These are phyloP conservation scores for Chelidonichthys spinosus DNA, from an alignment of 2,797 vertebrate genomes.

Conservation along the genomic window DNA sequence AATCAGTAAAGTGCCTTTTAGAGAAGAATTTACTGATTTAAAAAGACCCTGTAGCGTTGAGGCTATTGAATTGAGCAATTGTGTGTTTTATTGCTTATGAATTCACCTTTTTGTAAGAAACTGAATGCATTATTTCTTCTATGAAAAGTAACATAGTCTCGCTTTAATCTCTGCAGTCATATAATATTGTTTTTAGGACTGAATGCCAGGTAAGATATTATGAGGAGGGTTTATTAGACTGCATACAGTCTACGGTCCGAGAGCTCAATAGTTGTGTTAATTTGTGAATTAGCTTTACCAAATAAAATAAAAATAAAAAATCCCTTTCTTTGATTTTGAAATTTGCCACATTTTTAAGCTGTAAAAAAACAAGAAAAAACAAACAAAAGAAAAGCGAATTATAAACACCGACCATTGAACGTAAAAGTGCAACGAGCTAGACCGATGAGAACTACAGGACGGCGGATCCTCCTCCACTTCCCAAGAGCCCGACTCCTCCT, in stretches of 20 bases:
- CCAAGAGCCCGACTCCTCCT: constrained; percentile 53
- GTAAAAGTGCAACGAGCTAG: constrained; percentile 74
- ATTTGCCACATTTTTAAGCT: constrained; percentile 31
- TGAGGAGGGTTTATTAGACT: neutral
- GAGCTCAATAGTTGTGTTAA: neutral
- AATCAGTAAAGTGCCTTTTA: too few relatives aligned
- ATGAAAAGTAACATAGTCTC: constrained; percentile 40
- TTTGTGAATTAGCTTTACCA: constrained; percentile 17
- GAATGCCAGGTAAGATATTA: constrained; percentile 2
- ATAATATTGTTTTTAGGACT: neutral
- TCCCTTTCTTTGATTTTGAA: constrained; percentile 43
- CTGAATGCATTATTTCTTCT: neutral
- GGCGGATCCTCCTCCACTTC: constrained; percentile 57
- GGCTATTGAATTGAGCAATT: neutral
- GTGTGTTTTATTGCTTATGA: neutral
- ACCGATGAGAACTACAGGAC: constrained; percentile 68
- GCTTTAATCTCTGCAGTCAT: constrained; percentile 33
- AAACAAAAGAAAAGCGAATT: constrained; percentile 7
- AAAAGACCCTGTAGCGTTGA: neutral
- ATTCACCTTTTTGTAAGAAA: neutral
- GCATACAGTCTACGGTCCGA: neutral
- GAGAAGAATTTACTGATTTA: neutral
- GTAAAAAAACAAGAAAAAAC: constrained; percentile 16
- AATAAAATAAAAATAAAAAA: constrained; percentile 11
- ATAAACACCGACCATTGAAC: constrained; percentile 58